These are phyloP conservation scores for Catharus fuscescens DNA, from an alignment of 2,113 vertebrate genomes.

Conservation along the genomic window DNA sequence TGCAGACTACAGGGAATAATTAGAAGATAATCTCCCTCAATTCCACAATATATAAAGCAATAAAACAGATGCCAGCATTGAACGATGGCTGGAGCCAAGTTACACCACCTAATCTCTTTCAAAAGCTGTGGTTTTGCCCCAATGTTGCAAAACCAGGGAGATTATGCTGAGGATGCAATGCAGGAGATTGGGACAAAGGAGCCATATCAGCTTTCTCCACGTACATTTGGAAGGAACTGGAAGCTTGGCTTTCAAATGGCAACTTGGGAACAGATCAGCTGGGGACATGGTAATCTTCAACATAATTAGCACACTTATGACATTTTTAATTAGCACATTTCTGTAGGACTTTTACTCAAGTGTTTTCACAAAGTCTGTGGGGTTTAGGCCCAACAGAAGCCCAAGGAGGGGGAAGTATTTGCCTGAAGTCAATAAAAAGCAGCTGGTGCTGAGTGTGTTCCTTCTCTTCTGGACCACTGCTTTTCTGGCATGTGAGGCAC, in stretches of 20 bases:
- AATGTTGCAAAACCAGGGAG: conserved; percentile 58
- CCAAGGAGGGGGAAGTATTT: neutral
- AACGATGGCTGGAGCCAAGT: neutral
- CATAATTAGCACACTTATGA: neutral
- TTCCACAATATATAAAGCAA: conserved; percentile 45
- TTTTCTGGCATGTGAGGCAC: conserved; percentile 35
- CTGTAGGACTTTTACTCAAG: neutral
- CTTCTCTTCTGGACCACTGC: conserved; percentile 25
- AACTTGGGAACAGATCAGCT: neutral
- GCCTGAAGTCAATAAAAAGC: conserved; percentile 25
- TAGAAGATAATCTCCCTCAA: conserved; percentile 54
- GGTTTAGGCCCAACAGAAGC: neutral
- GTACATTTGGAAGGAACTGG: neutral
- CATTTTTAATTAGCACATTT: neutral
- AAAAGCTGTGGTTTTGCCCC: conserved; percentile 49
- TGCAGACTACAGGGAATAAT: conserved; percentile 44
- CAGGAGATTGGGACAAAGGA: conserved; percentile 13
- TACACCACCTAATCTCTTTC: conserved; percentile 53
- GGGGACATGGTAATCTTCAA: neutral
- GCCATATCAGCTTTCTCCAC: neutral
- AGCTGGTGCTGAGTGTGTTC: neutral
- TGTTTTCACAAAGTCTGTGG: neutral
- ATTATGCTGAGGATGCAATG: neutral
- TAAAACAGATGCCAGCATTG: conserved; percentile 54
- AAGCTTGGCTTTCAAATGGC: conserved; percentile 13